Base-by-base conservation (phyloP, 2,113 vertebrate genomes). In the Callipepla squamata region DNA sequence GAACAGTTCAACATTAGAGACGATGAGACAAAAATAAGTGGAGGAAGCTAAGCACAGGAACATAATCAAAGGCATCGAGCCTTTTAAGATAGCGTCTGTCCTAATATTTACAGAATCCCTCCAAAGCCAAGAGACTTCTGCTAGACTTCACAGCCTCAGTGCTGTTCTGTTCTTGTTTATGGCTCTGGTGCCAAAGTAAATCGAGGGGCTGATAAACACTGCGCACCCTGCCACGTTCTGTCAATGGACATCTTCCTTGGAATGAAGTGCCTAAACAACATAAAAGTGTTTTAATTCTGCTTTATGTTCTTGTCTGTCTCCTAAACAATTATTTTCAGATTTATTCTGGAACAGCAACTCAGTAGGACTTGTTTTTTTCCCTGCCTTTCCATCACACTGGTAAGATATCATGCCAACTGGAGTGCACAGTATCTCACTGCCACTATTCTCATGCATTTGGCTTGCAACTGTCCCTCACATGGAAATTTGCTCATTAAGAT, bases 61-160 rank as follows among this genome's bases (percentile, higher is more conserved):
- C 91, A 73, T 61, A 87, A 96, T 96, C 95, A 96, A 95, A 96
- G 85, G 73, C 87, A 45, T 13, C 1, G 14, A 83, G 85, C 57
- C 95, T 96, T 95, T 95, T 53, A 95, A 96, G 94, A 89, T 88
- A 86, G 48, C 0, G 53, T 79, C 75, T 94, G 66, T 85, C 91
- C 76, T 48, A 34, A 90, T 95, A 90, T 95, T 94, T 96, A 95
- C 79, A 92, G 84, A 85, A 48, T 45, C 73, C 62, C 90, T 76
- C 79, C 90, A 87, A 83, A 91, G 82, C 65, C 91, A 74, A 57
- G 76, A 40, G 69, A 83, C 83, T 78, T 80, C 95, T 95, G 63
- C 82, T 93, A 79, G 85, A 95, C 89, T 95, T 96, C 95, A 94
- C 93, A 96, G 95, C 13, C 69, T 81, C 6, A 2, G 58, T 28